Evolutionary conservation across 2,888 invertebrate species (phyloP).

Genomic region (Hanleya hanleyi): DNA sequence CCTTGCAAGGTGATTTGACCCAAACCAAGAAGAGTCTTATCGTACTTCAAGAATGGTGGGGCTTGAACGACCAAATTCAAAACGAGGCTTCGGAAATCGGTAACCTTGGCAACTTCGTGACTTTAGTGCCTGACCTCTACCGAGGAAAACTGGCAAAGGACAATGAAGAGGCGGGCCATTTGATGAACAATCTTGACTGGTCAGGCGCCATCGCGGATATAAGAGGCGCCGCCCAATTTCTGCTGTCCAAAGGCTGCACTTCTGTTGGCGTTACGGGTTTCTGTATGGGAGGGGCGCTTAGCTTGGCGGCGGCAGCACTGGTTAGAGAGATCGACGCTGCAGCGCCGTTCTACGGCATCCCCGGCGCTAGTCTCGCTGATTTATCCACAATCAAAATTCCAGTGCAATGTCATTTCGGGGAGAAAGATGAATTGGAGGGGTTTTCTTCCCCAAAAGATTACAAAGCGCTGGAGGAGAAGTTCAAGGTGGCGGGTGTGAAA

Average conservation of each 20-base stretch:
- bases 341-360: constrained; percentile 68
- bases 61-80: constrained; percentile 17
- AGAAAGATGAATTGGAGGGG: constrained; percentile 52
- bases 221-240: constrained; percentile 51
- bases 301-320: constrained; percentile 50
- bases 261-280: constrained; percentile 69
- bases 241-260: constrained; percentile 48
- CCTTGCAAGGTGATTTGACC: neutral
- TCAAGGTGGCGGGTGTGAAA: constrained; percentile 35
- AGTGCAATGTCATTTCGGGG: constrained; percentile 66
- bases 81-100: constrained; percentile 47
- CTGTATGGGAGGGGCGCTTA: constrained; percentile 69
- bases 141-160: constrained; percentile 60
- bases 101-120: constrained; percentile 47
- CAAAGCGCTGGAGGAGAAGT: constrained; percentile 47
- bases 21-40: constrained; percentile 6
- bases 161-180: constrained; percentile 62
- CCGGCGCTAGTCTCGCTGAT: constrained; percentile 50
- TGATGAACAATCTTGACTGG: constrained; percentile 63
- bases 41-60: constrained; percentile 16
- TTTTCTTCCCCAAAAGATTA: constrained; percentile 60
- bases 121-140: constrained; percentile 63
- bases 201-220: constrained; percentile 61
- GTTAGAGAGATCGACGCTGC: constrained; percentile 58
- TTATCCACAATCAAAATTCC: constrained; percentile 59